Evolutionary conservation across 2,888 invertebrate species (phyloP), one percentile per base, ranked within the genome.

Genomic region (Sisyra terminalis): DNA sequence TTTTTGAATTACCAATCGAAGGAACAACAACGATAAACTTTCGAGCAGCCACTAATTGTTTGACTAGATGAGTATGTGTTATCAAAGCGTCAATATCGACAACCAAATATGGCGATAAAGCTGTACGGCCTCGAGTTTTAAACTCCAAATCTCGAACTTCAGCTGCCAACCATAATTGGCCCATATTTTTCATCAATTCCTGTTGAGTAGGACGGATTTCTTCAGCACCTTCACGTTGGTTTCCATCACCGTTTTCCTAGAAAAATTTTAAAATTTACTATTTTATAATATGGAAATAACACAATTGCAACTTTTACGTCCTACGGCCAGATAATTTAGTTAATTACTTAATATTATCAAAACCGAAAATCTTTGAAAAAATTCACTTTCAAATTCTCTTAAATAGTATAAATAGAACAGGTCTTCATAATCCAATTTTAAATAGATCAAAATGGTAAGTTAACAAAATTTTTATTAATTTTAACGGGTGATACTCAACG

Each of bases 21-120:
- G 93, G 93, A 49, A 94, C 79, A 45, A 93, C 75, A 42, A 93
- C 73, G 52, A 93, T 80, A 57, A 92, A 89, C 56, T 83, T 82
- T 50, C 80, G 75, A 13, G 85, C 75, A 50, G 75, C 71, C n/a
- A 87, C 76, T 47, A 94, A 66, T 55, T 85, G 82, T 56, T 86
- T 88, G 44, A 93, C 75, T 48, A 80, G 71, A 18, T 77, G 73
- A 49, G 84, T 75, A 55, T 82, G 78, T 51, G 79, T 74, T 50
- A 82, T 78, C 35, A 92, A 67, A 7, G 82, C 82, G 47, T 82
- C 79, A 1, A 85, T 74, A 61, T 93, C 92, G 2, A 89, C 73
- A n/a, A 89, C 88, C 32, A 93, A 68, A 56, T 90, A 85, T 0
- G 90, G 86, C 0, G 89, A 88, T 54, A 82, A 71, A 2, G 75